phyloP scores from a whole-genome alignment of 2,113 vertebrate species.

The Zosterops japonicus region DNA sequence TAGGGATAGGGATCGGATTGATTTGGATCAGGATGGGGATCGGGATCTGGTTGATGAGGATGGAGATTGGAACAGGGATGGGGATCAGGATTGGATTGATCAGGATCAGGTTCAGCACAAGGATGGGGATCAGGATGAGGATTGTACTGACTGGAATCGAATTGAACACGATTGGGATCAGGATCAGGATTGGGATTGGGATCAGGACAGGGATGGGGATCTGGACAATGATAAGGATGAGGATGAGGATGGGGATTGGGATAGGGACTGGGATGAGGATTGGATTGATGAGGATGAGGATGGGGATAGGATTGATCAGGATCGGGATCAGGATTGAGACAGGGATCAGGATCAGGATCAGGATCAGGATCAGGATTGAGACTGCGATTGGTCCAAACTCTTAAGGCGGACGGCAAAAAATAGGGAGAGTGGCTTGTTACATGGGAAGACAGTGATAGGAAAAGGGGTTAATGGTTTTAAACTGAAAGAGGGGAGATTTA shows the following conservation, averaged over 20 bases:
- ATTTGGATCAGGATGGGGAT: neutral
- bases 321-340: too few species aligned
- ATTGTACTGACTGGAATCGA: too few species aligned
- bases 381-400: neutral
- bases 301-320: too few species aligned
- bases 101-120: rapidly evolving
- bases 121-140: rapidly evolving
- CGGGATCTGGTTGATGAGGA: neutral
- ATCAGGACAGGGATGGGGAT: too few species aligned
- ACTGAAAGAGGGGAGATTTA: neutral
- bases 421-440: rapidly evolving
- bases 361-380: rapidly evolving
- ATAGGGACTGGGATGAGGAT: too few species aligned
- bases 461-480: neutral
- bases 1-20: neutral
- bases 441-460: rapidly evolving
- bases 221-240: too few species aligned
- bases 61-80: rapidly evolving
- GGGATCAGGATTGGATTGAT: rapidly evolving
- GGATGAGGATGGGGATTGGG: too few species aligned
- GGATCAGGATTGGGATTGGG: rapidly evolving
- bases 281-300: too few species aligned
- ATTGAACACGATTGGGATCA: neutral
- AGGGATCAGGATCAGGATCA: rapidly evolving
- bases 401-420: neutral